Evolutionary conservation across 37 sponge, comb jelly and placozoan genomes (phyloP), one percentile per base, ranked within the genome.

Genomic region (Petrosia ficiformis): DNA sequence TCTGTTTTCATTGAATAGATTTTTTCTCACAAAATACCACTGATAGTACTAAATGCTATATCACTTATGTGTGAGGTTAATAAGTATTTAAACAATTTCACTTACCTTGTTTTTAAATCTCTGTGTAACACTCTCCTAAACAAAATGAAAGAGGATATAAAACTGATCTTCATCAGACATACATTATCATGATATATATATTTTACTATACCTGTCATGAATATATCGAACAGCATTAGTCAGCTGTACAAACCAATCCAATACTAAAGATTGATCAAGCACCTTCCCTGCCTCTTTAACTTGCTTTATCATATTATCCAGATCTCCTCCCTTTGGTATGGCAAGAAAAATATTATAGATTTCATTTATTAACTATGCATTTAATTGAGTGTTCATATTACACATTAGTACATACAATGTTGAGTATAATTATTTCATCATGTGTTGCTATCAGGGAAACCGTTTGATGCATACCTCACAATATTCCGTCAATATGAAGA

Each of bases 231-330:
- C 70, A 19, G 99, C 99, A 26, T 90, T 85, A 26, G 96, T 78
- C 19, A 98, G 84, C 73, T 98, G 99, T 38, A 98, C 89, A 70
- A 98, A 95, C 96, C 96, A 98, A 42, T 92, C 94, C 26, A 95
- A 37, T 66, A 95, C 80, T 22, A 93, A 88, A 42, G 84, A 72
- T 54, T 87, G 83, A 3, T 90, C 86, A 44, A 98, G 84, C 8
- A 2, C 66, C 57, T 68, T 79, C 22, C 78, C 73, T 1, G 72
- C 39, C 43, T 80, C 66, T 59, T 81, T 84, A 84, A 85, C 76
- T 34, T 71, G 68, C 48, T 84, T 78, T 37, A 98, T 83, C 89
- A 87, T 86, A 16, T 57, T 68, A 67, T 94, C 93, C 31, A 98
- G 77, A 67, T 98, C 99, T 30, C 99, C 99, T 44, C 91, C 91